These are phyloP conservation scores for Scaptomyza caliginosa DNA, from an alignment of 2,888 invertebrate genomes.

Conservation along the genomic window DNA sequence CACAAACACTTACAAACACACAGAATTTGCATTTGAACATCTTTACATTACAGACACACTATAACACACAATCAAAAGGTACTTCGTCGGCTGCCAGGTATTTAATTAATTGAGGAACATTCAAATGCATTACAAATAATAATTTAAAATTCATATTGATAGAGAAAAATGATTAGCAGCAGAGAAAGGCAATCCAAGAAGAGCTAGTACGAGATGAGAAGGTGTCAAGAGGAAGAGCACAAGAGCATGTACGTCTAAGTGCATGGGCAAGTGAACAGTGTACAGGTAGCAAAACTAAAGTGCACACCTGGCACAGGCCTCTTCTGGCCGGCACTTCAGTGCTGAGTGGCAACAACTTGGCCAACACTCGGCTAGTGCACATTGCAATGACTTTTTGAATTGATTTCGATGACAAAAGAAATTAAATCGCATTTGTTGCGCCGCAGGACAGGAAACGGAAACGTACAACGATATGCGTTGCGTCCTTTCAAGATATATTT, in stretches of 20 bases:
- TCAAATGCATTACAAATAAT: too few relatives aligned
- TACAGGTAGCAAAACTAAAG: conserved; percentile 27
- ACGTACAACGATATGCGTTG: conserved; percentile 39
- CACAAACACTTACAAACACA: too few relatives aligned
- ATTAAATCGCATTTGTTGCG: conserved; percentile 71
- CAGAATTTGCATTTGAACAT: not conserved
- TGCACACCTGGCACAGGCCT: conserved; percentile 57
- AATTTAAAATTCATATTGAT: too few relatives aligned
- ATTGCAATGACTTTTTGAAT: conserved; percentile 65
- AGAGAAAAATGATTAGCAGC: too few relatives aligned
- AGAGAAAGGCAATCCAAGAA: too few relatives aligned
- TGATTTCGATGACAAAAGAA: conserved; percentile 62
- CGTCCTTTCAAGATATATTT: conserved; percentile 31
- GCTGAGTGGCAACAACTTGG: conserved; percentile 68
- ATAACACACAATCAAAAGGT: not conserved
- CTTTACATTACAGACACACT: not conserved
- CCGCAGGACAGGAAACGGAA: conserved; percentile 76
- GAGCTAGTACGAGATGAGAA: not conserved
- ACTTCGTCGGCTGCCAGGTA: not conserved
- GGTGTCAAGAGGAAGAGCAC: not conserved
- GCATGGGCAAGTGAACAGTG: not conserved
- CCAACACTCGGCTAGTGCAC: conserved; percentile 30
- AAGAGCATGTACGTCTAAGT: not conserved
- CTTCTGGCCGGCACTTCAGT: conserved; percentile 52
- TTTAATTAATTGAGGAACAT: not conserved